Percentiles rank a stretch among this genome's conserved stretches.
phyloP scores from a whole-genome alignment of 2,113 vertebrate genomes.

The Petrocephalus microphthalmus region DNA sequence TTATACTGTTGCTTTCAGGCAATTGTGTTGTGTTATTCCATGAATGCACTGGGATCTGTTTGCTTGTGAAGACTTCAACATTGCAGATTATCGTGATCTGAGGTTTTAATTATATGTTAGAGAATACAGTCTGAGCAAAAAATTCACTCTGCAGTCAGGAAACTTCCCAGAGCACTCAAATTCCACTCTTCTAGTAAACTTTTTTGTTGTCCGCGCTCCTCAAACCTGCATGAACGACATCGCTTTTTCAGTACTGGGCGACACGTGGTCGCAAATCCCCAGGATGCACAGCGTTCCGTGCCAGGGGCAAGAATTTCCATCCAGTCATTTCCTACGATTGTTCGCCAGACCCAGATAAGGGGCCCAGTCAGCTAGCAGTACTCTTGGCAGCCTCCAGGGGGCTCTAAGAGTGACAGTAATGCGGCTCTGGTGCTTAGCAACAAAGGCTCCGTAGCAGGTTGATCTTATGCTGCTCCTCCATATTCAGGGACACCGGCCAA shows the following conservation, averaged over 20 bases:
- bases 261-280: conserved; percentile 50
- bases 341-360: conserved; percentile 65
- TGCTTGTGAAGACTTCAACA: not conserved
- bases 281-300: conserved; percentile 56
- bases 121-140: not conserved
- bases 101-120: not conserved
- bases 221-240: conserved; percentile 45
- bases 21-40: not conserved
- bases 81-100: not conserved
- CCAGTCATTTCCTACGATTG: conserved; percentile 69
- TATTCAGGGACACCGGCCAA: not conserved
- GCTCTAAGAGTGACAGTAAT: conserved; percentile 52
- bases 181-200: not conserved
- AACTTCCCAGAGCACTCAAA: not conserved
- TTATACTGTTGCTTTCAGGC: not conserved
- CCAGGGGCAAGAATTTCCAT: conserved; percentile 63
- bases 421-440: conserved; percentile 46
- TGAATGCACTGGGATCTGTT: not conserved
- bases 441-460: not conserved
- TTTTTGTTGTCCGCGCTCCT: not conserved
- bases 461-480: not conserved
- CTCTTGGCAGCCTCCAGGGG: conserved; percentile 32
- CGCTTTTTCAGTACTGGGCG: conserved; percentile 48
- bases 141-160: not conserved
- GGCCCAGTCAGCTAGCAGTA: conserved; percentile 59